Conservation (phyloP, 2,797 vertebrate species). For the Cossypha polioptera region DNA sequence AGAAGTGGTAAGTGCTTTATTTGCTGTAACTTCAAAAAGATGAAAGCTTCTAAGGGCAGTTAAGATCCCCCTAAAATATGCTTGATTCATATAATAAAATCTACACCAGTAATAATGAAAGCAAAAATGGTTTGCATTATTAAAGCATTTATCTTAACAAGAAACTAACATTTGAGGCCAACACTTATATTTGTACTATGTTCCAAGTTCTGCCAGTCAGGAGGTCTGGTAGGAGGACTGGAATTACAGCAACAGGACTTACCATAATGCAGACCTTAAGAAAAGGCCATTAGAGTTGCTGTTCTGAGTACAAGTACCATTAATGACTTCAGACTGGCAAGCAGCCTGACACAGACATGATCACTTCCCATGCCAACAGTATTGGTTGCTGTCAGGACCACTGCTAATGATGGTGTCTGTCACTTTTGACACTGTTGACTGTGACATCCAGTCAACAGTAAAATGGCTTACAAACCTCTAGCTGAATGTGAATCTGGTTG, state of each 20-base stretch:
- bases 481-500: not conserved
- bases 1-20: not conserved
- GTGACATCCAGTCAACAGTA: not conserved
- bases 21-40: not conserved
- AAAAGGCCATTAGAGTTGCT: not conserved
- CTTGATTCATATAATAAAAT: not conserved
- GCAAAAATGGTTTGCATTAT: not conserved
- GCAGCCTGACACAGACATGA: not conserved
- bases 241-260: not conserved
- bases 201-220: not conserved
- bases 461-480: not conserved
- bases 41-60: not conserved
- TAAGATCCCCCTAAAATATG: not conserved
- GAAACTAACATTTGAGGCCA: not conserved
- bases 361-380: not conserved
- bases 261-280: not conserved
- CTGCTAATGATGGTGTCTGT: not conserved
- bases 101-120: not conserved
- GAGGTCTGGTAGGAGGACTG: not conserved
- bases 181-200: not conserved
- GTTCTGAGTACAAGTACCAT: not conserved
- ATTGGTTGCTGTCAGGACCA: not conserved
- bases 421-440: not conserved
- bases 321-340: constrained; percentile 27
- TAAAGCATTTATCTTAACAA: not conserved